A percentile compares a stretch with the other conserved stretches of the same genome.
These are phyloP conservation scores for Leptinotarsa rubiginosa DNA, from an alignment of 2,888 invertebrate genomes.

Conservation along the genomic window DNA sequence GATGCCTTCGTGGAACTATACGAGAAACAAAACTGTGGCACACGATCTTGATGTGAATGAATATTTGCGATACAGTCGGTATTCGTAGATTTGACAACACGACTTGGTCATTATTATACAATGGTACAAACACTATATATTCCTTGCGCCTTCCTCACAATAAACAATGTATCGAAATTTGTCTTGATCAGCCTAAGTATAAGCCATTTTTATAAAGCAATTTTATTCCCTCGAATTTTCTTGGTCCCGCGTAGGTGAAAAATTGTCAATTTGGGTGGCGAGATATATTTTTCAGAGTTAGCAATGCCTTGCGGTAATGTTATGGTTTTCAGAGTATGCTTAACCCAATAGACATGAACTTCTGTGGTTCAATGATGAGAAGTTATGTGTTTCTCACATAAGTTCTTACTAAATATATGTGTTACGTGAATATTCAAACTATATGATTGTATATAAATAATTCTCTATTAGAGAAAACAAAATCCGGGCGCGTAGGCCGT, in stretches of 20 bases:
- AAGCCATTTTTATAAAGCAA: constrained; percentile 61
- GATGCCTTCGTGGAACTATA: constrained; percentile 3
- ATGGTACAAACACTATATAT: background rate
- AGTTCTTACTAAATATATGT: no score
- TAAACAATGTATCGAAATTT: constrained; percentile 65
- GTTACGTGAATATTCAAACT: no score
- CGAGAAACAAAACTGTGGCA: background rate
- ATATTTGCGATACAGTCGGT: background rate
- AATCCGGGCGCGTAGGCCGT: no score
- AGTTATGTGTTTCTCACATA: no score
- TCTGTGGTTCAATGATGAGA: no score
- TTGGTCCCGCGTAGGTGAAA: constrained; percentile 53
- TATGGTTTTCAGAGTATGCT: background rate
- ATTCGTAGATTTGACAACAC: background rate
- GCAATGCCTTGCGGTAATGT: background rate
- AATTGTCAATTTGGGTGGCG: constrained; percentile 58
- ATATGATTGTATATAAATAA: no score
- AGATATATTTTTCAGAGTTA: constrained; percentile 21
- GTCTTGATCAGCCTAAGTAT: constrained; percentile 62
- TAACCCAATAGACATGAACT: background rate
- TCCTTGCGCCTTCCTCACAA: constrained; percentile 51
- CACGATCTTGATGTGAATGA: background rate
- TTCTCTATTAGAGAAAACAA: background rate
- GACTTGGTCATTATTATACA: background rate
- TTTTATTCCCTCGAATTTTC: constrained; percentile 51